These are phyloP conservation scores for Apotomis turbidana DNA, from an alignment of 2,888 invertebrate species.

Conservation along the genomic window DNA sequence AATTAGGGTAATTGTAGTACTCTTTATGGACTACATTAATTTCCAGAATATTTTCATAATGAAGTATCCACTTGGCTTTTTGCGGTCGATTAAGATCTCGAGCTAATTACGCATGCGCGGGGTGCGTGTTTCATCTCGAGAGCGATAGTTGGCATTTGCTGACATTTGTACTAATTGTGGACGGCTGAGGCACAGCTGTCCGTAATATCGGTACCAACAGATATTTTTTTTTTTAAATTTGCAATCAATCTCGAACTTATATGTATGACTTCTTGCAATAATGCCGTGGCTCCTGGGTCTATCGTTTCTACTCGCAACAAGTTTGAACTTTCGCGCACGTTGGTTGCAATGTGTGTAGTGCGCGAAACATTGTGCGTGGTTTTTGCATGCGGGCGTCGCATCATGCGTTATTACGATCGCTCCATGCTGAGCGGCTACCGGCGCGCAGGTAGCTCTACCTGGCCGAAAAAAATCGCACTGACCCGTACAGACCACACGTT, in stretches of 20 bases:
- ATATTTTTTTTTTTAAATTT: background rate
- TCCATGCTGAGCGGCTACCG: slow-evolving; percentile 8
- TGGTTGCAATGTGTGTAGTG: background rate
- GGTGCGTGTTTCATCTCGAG: slow-evolving; percentile 27
- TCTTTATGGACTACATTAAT: slow-evolving; percentile 32
- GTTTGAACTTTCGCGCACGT: background rate
- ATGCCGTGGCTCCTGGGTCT: background rate
- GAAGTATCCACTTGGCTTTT: slow-evolving; percentile 31
- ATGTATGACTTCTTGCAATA: no score
- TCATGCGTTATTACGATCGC: slow-evolving; percentile 33
- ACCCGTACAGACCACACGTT: slow-evolving; percentile 32
- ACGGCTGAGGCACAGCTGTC: slow-evolving; percentile 28
- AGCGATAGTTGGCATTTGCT: slow-evolving; percentile 4
- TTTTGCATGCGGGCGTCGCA: slow-evolving; percentile 21
- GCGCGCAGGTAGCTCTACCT: slow-evolving; percentile 39
- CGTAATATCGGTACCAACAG: slow-evolving; percentile 41
- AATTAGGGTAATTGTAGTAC: slow-evolving; percentile 34
- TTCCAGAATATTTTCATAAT: slow-evolving; percentile 35
- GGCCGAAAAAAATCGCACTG: slow-evolving; percentile 38
- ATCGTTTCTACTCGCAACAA: background rate
- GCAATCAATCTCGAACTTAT: background rate
- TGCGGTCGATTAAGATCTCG: slow-evolving; percentile 38
- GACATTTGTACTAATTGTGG: slow-evolving; percentile 38
- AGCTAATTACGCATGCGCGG: slow-evolving; percentile 29
- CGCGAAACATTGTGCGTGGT: background rate